A percentile compares a stretch with the other conserved stretches of the same genome.
Evolutionary conservation across 92 coral and sea anemone species (phyloP).

Genomic region (Palythoa grandis): DNA sequence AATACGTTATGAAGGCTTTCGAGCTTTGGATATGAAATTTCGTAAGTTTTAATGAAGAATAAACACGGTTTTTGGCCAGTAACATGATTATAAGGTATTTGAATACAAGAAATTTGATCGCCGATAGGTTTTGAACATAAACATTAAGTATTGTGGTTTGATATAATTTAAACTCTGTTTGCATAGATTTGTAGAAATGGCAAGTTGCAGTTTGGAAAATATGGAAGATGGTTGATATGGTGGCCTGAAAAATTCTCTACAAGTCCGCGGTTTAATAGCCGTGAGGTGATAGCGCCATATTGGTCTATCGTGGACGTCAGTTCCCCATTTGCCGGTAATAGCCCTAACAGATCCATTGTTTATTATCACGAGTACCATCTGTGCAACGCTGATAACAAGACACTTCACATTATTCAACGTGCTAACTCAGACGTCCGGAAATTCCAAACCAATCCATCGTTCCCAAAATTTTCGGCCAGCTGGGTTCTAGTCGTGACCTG

Average conservation of each 20-base stretch:
- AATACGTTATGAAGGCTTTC: too few species aligned
- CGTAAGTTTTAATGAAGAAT: too few species aligned
- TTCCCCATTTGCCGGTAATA: slow-evolving; percentile 6
- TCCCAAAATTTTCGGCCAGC: slow-evolving; percentile 51
- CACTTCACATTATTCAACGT: slow-evolving; percentile 40
- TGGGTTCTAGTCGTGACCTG: slow-evolving; percentile 68
- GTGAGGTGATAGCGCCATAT: slow-evolving; percentile 50
- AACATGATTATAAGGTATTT: too few species aligned
- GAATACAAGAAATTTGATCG: too few species aligned
- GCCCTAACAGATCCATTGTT: slow-evolving; percentile 27
- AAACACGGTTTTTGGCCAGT: too few species aligned
- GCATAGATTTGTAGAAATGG: slow-evolving; percentile 64
- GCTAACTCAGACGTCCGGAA: slow-evolving; percentile 56
- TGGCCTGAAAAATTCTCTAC: slow-evolving; percentile 47
- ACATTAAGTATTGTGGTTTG: background rate
- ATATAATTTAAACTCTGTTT: background rate
- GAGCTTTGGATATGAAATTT: too few species aligned
- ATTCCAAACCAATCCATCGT: slow-evolving; percentile 53
- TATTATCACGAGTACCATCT: slow-evolving; percentile 51
- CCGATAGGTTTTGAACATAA: too few species aligned
- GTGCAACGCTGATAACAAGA: slow-evolving; percentile 13
- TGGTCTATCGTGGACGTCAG: slow-evolving; percentile 45
- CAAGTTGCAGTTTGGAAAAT: slow-evolving; percentile 36
- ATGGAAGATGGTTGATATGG: background rate
- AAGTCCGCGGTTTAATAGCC: slow-evolving; percentile 8